Base-by-base conservation (phyloP, 2,888 invertebrate species). In the Macaria notata region DNA sequence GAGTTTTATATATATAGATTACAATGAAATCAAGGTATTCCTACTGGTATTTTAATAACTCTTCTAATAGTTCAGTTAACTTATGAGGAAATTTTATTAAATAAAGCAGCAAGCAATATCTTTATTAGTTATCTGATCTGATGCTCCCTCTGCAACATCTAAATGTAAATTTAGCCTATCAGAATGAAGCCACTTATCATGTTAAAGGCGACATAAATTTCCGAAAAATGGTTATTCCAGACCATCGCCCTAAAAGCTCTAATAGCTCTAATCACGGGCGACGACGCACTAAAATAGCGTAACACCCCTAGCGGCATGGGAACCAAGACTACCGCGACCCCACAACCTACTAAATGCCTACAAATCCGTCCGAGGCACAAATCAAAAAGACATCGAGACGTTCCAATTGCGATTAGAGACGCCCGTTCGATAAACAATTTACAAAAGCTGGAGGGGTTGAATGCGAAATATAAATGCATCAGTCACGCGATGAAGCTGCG, bases 201-300 rank as follows among this genome's bases (percentile, higher is more conserved):
- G 54, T 59, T 64, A 58, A 61, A 61, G 64, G 56, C 50, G 62
- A 58, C 53, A 80, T 82, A 85, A 83, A 86, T 83, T 82, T 73
- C 75, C 76, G 73, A 78, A 81, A 84, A 86, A 84, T 83, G 78
- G 80, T 80, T 85, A 81, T 80, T 76, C 78, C 83, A 78, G 75
- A 54, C 79, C 80, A 83, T 84, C 82, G 77, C 83, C 82, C 88
- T 86, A 87, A 88, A 84, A 86, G 83, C 83, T n/a, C n/a, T n/a
- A n/a, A n/a, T n/a, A n/a, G n/a, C n/a, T n/a, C n/a, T n/a, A n/a
- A 91, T 91, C 87, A 88, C 83, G 31, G 66, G 70, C 77, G 84
- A 84, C 85, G 83, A 85, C 83, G 75, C 79, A 86, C 88, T 84
- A 86, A 90, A 90, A 90, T 90, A 90, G 90, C 90, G 86, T 86